phyloP scores from a whole-genome alignment of 2,113 vertebrate species.

The Dendropsophus ebraccatus region DNA sequence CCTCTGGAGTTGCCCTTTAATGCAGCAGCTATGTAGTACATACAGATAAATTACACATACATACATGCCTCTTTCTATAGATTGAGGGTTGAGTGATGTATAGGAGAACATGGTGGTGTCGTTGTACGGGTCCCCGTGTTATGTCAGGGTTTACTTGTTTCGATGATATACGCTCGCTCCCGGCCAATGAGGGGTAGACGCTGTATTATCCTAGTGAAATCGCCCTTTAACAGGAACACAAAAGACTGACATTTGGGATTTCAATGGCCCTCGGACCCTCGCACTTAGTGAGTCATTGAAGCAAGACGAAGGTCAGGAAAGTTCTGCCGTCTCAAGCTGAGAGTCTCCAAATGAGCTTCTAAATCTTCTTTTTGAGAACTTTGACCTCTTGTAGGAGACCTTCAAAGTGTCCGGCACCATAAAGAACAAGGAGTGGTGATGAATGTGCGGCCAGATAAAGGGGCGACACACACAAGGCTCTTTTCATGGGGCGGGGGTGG shows the following conservation, averaged over 20 bases:
- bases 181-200: background rate
- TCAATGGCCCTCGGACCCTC: constrained; percentile 6
- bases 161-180: background rate
- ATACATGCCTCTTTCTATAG: no score
- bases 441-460: constrained; percentile 46
- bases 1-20: no score
- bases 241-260: constrained; percentile 16
- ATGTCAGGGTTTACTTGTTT: background rate
- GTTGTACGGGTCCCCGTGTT: background rate
- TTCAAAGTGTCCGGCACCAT: background rate
- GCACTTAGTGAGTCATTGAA: background rate
- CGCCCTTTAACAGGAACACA: background rate
- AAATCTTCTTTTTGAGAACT: constrained; percentile 44
- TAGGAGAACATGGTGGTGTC: no score
- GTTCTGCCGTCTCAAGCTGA: background rate
- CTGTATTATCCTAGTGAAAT: background rate
- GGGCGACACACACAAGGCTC: constrained; percentile 12
- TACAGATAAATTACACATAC: no score
- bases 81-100: no score
- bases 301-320: constrained; percentile 42
- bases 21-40: no score
- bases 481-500: background rate
- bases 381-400: constrained; percentile 44
- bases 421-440: constrained; percentile 27
- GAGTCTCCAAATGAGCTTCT: constrained; percentile 24